phyloP scores from a whole-genome alignment of 2,888 invertebrate genomes.

The Philonicus albiceps region DNA sequence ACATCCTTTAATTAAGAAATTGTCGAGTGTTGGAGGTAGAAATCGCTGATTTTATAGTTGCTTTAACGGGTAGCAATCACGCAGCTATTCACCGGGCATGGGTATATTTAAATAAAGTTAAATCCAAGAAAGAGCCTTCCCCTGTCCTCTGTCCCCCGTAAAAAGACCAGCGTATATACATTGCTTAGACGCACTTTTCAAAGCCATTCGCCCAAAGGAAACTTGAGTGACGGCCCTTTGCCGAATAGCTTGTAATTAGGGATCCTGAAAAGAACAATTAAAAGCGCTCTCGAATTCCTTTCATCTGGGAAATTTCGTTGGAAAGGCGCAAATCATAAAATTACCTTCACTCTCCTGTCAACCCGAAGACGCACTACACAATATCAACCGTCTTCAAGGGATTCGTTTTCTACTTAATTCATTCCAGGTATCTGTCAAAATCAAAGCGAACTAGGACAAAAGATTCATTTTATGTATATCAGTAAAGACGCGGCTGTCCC shows the following conservation, averaged over 20 bases:
- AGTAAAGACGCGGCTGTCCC: neutral
- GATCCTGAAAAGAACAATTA: constrained; percentile 30
- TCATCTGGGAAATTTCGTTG: constrained; percentile 21
- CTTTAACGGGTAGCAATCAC: constrained; percentile 28
- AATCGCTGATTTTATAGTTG: constrained; percentile 21
- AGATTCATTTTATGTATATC: neutral
- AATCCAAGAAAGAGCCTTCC: neutral
- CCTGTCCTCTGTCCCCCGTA: neutral
- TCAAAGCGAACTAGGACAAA: constrained; percentile 5
- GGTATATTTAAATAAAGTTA: constrained; percentile 4
- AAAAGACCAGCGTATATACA: neutral
- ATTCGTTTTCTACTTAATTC: neutral
- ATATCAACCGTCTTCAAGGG: neutral
- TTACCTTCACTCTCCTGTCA: neutral
- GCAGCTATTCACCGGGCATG: neutral
- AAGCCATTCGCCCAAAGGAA: neutral
- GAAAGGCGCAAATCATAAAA: neutral
- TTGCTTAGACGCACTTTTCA: neutral
- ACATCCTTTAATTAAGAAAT: constrained; percentile 36
- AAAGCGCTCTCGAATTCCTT: constrained; percentile 17
- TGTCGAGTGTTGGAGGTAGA: constrained; percentile 17
- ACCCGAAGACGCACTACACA: neutral
- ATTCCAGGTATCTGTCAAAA: neutral
- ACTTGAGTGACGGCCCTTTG: neutral
- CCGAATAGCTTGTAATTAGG: constrained; percentile 13